phyloP scores from a whole-genome alignment of 2,888 invertebrate genomes.

The Himalopsyche anomala region DNA sequence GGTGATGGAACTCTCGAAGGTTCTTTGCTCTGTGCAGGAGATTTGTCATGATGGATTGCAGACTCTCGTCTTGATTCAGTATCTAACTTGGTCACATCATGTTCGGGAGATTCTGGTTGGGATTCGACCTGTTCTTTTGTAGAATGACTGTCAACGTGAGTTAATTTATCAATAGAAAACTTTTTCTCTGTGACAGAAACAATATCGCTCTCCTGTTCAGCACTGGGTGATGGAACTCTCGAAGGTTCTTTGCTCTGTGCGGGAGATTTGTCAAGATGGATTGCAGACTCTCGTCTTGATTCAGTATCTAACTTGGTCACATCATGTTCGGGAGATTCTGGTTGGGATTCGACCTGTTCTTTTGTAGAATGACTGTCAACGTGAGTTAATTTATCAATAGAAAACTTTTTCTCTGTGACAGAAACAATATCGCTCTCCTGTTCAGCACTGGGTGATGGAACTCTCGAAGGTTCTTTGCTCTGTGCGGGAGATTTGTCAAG shows the following conservation, averaged over 20 bases:
- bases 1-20: background rate
- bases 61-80: background rate
- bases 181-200: background rate
- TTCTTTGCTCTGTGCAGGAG: background rate
- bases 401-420: conserved; percentile 59
- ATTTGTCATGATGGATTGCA: background rate
- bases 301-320: background rate
- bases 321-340: background rate
- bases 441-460: too few species aligned
- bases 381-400: too few species aligned
- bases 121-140: background rate
- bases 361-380: too few species aligned
- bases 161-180: background rate
- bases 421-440: too few species aligned
- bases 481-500: too few species aligned
- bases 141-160: background rate
- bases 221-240: background rate
- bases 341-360: background rate
- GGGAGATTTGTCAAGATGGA: background rate
- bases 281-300: background rate
- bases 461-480: too few species aligned
- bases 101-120: background rate
- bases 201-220: background rate
- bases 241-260: background rate
- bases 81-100: background rate